Evolutionary conservation across 1,140 invertebrate genomes (phyloP).

Genomic region (Zophobas atratus): DNA sequence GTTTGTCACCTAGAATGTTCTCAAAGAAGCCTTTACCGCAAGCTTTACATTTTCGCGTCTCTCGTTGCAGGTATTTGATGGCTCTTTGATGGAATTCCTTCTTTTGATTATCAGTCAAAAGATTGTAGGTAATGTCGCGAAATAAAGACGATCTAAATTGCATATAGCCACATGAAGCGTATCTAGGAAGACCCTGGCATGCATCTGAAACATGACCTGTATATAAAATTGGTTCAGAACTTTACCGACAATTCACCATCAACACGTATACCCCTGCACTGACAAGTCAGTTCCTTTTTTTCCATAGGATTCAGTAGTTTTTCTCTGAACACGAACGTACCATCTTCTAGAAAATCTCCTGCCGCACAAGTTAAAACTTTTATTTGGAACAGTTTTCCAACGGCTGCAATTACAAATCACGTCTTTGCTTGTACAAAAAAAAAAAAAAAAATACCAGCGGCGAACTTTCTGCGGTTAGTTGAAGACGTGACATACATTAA

Average conservation of each 20-base stretch:
- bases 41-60: constrained; percentile 70
- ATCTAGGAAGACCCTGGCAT: constrained; percentile 71
- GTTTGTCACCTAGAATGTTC: constrained; percentile 51
- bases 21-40: constrained; percentile 73
- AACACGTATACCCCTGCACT: constrained; percentile 60
- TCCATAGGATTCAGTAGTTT: constrained; percentile 58
- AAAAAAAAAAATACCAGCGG: constrained; percentile 66
- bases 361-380: constrained; percentile 73
- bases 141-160: constrained; percentile 73
- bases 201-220: constrained; percentile 58
- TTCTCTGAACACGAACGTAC: constrained; percentile 55
- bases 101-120: constrained; percentile 75
- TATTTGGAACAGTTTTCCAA: constrained; percentile 73
- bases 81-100: constrained; percentile 73
- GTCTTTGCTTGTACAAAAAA: not conserved
- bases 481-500: constrained; percentile 70
- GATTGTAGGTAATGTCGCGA: constrained; percentile 73
- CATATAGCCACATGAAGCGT: constrained; percentile 75
- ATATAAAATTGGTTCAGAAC: not conserved
- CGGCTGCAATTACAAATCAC: constrained; percentile 63
- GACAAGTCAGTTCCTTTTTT: constrained; percentile 58
- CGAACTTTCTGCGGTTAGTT: constrained; percentile 68
- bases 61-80: constrained; percentile 71
- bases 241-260: not conserved
- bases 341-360: constrained; percentile 70